These are phyloP conservation scores for Megalurothrips usitatus DNA, from an alignment of 2,888 invertebrate genomes.

Conservation along the genomic window DNA sequence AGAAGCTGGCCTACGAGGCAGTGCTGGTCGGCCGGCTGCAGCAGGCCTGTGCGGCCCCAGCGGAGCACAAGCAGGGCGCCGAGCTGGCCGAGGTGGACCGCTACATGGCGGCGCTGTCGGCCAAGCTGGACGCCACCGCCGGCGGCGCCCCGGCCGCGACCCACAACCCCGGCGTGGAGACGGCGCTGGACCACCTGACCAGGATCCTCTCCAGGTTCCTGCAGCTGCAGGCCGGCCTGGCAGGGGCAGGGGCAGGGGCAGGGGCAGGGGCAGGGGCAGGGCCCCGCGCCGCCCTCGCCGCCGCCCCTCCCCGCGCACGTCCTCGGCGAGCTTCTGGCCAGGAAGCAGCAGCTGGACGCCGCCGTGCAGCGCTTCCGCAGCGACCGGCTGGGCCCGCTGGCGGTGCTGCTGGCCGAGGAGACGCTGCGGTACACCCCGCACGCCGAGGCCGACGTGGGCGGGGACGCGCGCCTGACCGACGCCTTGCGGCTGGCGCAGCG, in stretches of 20 bases:
- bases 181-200: slow-evolving; percentile 64
- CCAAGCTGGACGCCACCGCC: background rate
- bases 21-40: slow-evolving; percentile 65
- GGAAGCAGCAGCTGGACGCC: slow-evolving; percentile 45
- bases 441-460: slow-evolving; percentile 31
- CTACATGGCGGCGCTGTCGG: background rate
- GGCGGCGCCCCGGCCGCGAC: background rate
- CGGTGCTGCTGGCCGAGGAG: slow-evolving; percentile 65
- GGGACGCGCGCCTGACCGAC: background rate
- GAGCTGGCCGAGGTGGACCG: background rate
- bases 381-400: slow-evolving; percentile 53
- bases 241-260: background rate
- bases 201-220: slow-evolving; percentile 65
- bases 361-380: background rate
- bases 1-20: slow-evolving; percentile 75
- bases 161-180: slow-evolving; percentile 43
- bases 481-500: slow-evolving; percentile 66
- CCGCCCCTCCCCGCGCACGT: background rate
- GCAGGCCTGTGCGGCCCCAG: slow-evolving; percentile 56
- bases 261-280: background rate
- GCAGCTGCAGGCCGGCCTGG: slow-evolving; percentile 41
- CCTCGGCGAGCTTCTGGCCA: slow-evolving; percentile 43
- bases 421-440: slow-evolving; percentile 51
- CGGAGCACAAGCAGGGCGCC: background rate
- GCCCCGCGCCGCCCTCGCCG: background rate